These are phyloP conservation scores for Bos taurus DNA, from an alignment of 2,113 vertebrate genomes.

Conservation along the genomic window ARS-UCD2.0 NC_037333.1:36616001-36616500, in stretches of 20 bases:
- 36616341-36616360: background rate
- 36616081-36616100: conserved; percentile 96
- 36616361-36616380: background rate
- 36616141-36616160: conserved; percentile 99
- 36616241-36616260: fast-evolving
- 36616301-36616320: background rate
- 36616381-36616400: background rate
- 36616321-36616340: background rate
- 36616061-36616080: conserved; percentile 92
- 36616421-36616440: background rate
- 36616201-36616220: background rate
- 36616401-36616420: background rate
- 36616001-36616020: background rate
- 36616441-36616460: background rate
- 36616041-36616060: conserved; percentile 91
- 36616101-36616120: conserved; percentile 95
- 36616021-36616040: conserved; percentile 82
- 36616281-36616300: background rate
- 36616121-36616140: conserved; percentile 96
- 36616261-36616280: background rate
- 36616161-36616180: conserved; percentile 96
- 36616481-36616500: background rate
- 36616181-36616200: conserved; percentile 83
- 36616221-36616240: fast-evolving
- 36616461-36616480: background rate